Conservation (phyloP, 2,797 vertebrate species). For the Siniperca undulata region DNA sequence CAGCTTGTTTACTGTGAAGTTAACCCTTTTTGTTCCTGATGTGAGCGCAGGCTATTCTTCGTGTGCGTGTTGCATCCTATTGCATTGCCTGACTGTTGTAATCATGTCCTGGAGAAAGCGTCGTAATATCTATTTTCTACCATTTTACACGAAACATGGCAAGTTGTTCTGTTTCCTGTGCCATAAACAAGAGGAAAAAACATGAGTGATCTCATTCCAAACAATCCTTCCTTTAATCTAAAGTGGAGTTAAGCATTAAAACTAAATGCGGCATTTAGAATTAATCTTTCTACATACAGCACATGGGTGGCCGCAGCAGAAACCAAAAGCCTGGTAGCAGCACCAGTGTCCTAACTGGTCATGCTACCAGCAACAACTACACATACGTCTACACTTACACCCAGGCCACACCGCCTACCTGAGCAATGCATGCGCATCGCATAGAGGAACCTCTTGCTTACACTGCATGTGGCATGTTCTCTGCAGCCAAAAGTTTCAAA, state of each 20-base stretch:
- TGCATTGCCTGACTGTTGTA: slow-evolving; percentile 57
- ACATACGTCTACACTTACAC: too few relatives aligned
- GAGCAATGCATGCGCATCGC: too few relatives aligned
- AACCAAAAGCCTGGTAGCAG: background rate
- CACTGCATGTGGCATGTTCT: background rate
- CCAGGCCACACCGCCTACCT: too few relatives aligned
- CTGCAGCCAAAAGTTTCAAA: slow-evolving; percentile 1
- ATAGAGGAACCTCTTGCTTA: too few relatives aligned
- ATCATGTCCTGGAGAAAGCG: slow-evolving; percentile 58
- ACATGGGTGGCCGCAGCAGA: slow-evolving; percentile 1
- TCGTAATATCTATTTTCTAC: slow-evolving; percentile 33
- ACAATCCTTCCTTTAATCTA: slow-evolving; percentile 39
- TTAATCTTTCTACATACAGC: slow-evolving; percentile 9
- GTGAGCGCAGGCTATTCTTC: slow-evolving; percentile 20
- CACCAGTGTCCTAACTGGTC: too few relatives aligned
- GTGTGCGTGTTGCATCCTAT: slow-evolving; percentile 55
- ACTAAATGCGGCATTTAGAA: slow-evolving; percentile 38
- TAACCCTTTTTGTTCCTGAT: slow-evolving; percentile 45
- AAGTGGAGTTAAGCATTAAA: slow-evolving; percentile 24
- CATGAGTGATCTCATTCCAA: slow-evolving; percentile 37
- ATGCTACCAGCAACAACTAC: too few relatives aligned
- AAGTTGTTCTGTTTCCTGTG: slow-evolving; percentile 31
- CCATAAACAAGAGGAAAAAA: slow-evolving; percentile 23
- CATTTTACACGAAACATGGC: slow-evolving; percentile 21
- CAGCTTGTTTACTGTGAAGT: slow-evolving; percentile 60